phyloP scores from a whole-genome alignment of 2,113 vertebrate genomes.

The Microtus pennsylvanicus region DNA sequence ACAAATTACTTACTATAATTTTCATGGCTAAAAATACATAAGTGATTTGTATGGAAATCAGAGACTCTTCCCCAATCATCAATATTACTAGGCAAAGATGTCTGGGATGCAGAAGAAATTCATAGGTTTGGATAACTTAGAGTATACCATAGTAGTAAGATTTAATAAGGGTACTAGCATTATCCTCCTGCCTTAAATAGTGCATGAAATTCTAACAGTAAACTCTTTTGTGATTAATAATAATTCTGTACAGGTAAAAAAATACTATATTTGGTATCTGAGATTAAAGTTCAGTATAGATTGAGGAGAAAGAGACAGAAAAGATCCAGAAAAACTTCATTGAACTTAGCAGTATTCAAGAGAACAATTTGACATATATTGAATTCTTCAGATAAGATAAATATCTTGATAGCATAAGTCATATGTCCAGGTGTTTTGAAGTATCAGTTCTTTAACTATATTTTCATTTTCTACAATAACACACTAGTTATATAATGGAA shows the following conservation, averaged over 20 bases:
- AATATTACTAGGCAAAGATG: not conserved
- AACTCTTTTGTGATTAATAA: not conserved
- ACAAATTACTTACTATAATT: not conserved
- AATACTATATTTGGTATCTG: not conserved
- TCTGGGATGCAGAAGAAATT: not conserved
- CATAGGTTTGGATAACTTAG: not conserved
- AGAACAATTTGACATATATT: not conserved
- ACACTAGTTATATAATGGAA: slow-evolving; percentile 6
- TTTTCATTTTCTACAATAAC: not conserved
- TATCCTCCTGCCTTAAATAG: not conserved
- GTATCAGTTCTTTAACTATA: not conserved
- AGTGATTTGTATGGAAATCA: slow-evolving; percentile 13
- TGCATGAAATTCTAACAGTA: not conserved
- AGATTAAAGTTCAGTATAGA: slow-evolving; percentile 5
- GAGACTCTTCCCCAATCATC: not conserved
- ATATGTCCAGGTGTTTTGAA: not conserved
- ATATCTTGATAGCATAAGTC: not conserved
- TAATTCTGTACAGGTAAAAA: slow-evolving; percentile 7
- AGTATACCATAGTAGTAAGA: not conserved
- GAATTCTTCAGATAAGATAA: not conserved
- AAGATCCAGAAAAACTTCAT: not conserved
- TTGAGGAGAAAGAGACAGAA: not conserved
- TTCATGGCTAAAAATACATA: slow-evolving; percentile 30
- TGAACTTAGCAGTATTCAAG: not conserved
- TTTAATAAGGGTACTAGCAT: not conserved